Percentiles rank a stretch among this genome's conserved stretches.
Evolutionary conservation across 2,888 invertebrate species (phyloP).

Genomic region (Athalia cordata): DNA sequence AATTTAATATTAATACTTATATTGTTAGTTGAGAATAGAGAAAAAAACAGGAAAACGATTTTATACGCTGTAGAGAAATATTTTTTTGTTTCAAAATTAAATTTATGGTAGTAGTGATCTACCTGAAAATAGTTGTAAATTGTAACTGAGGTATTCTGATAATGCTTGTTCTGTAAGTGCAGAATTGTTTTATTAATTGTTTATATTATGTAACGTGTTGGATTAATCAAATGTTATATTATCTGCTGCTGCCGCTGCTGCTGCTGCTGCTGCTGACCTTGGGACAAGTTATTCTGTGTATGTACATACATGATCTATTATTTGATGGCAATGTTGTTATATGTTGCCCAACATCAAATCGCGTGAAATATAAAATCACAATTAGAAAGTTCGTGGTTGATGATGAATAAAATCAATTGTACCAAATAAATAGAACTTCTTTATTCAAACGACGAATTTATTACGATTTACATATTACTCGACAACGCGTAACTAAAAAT

Average conservation of each 20-base stretch:
- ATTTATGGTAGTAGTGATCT: background rate
- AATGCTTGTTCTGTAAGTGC: background rate
- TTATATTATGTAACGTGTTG: constrained; percentile 11
- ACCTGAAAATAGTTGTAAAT: background rate
- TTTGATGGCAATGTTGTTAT: constrained; percentile 12
- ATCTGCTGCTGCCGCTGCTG: background rate
- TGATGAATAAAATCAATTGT: constrained; percentile 22
- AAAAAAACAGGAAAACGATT: too few relatives aligned
- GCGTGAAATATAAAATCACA: background rate
- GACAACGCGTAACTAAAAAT: too few relatives aligned
- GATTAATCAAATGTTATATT: constrained; percentile 13
- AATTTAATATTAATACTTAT: too few relatives aligned
- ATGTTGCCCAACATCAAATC: constrained; percentile 12
- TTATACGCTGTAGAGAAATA: too few relatives aligned
- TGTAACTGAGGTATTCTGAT: background rate
- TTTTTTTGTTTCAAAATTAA: background rate
- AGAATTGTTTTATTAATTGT: constrained; percentile 22
- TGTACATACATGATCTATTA: constrained; percentile 23
- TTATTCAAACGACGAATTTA: background rate
- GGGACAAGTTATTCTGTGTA: constrained; percentile 11
- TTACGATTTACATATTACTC: background rate
- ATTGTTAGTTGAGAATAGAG: too few relatives aligned
- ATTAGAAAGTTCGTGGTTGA: background rate
- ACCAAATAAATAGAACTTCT: background rate
- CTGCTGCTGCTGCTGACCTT: background rate